Percentiles rank a stretch among this genome's conserved stretches.
phyloP scores from a whole-genome alignment of 2,113 vertebrate species.

The Odontesthes bonariensis region DNA sequence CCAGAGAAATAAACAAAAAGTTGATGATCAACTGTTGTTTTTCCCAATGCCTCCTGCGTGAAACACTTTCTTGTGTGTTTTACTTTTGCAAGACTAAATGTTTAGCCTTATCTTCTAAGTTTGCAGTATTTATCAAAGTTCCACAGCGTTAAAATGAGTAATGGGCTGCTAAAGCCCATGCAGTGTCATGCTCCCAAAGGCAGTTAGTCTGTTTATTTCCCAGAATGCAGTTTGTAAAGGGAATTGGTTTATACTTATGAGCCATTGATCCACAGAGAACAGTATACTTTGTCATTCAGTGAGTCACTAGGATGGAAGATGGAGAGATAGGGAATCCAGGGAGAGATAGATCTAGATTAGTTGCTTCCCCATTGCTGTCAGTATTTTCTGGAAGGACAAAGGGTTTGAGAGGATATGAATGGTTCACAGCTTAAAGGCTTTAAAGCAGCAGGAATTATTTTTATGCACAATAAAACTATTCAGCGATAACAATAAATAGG shows the following conservation, averaged over 20 bases:
- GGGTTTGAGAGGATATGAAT: slow-evolving; percentile 57
- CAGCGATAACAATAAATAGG: background rate
- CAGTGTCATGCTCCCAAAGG: slow-evolving; percentile 56
- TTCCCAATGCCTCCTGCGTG: background rate
- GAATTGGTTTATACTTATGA: slow-evolving; percentile 83
- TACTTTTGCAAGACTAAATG: slow-evolving; percentile 41
- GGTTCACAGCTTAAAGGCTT: slow-evolving; percentile 39
- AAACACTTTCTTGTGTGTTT: slow-evolving; percentile 25
- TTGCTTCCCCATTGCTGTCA: slow-evolving; percentile 57
- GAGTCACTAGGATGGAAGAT: slow-evolving; percentile 63
- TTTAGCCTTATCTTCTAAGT: slow-evolving; percentile 52
- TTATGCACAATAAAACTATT: too few relatives aligned
- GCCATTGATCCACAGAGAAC: slow-evolving; percentile 78
- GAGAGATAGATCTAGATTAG: slow-evolving; percentile 67
- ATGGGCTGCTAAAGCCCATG: slow-evolving; percentile 43
- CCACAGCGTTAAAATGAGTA: slow-evolving; percentile 67
- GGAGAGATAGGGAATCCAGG: slow-evolving; percentile 59
- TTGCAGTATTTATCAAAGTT: slow-evolving; percentile 52
- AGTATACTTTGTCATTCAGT: slow-evolving; percentile 75
- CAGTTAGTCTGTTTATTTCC: slow-evolving; percentile 74
- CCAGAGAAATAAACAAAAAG: background rate
- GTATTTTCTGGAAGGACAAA: slow-evolving; percentile 48
- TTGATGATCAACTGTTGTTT: background rate
- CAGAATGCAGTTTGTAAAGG: slow-evolving; percentile 77
- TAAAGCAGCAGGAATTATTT: background rate